Base-by-base conservation (phyloP, 2,113 vertebrate species). In the Leucopternis melanops region DNA sequence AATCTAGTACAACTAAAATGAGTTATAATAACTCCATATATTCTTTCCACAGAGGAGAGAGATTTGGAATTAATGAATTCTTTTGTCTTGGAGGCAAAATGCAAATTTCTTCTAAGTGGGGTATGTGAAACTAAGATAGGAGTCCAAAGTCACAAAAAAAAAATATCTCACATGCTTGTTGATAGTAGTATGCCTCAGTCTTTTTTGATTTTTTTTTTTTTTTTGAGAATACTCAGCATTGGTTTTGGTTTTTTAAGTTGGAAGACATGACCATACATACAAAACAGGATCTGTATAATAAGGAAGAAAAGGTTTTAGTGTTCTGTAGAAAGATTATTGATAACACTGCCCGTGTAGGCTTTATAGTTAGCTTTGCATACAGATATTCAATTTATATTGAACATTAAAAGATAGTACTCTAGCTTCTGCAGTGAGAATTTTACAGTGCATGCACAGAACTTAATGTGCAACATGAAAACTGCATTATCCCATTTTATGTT, bases 401-500 rank as follows among this genome's bases (percentile, higher is more conserved):
- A 26, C 31, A 32, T 74, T 83, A 49, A 71, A 91, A 97, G 81
- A 80, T 38, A 67, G 57, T 59, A 13, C 16, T 79, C 18, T 34
- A 40, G 55, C 49, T 86, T 92, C 47, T 75, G 45, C 78, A 57
- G 47, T 45, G 72, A 63, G 55, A 88, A 73, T 93, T 95, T 86
- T 94, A 69, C 62, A 66, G 67, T 73, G 31, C 40, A 11, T 67
- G 81, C 78, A 55, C 58, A 47, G 22, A 66, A 55, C 52, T 50
- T 73, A 79, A 73, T 17, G 9, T 80, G 57, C 31, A 86, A 95
- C 92, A 86, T 62, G 85, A 75, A 97, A 96, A 91, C 81, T 80
- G 88, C 92, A 94, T 97, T 95, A 92, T 91, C 66, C 42, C 47
- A 32, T 61, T 96, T 97, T 62, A 5, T 84, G 32, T 93, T 90